phyloP scores from a whole-genome alignment of 2,888 invertebrate species.

The Cantharis flavilabris region DNA sequence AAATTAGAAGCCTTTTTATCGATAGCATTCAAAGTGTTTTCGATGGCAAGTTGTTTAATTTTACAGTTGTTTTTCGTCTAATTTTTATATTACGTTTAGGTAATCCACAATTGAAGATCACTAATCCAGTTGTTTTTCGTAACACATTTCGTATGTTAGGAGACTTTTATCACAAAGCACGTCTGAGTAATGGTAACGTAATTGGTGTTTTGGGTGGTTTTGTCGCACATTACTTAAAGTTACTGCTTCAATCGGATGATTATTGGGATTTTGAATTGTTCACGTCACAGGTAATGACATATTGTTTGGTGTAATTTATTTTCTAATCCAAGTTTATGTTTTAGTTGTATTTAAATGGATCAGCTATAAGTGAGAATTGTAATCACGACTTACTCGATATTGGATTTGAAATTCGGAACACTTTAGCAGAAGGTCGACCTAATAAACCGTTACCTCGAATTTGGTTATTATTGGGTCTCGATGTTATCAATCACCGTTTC shows the following conservation, averaged over 20 bases:
- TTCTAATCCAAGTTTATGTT: conserved; percentile 27
- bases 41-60: conserved; percentile 36
- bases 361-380: conserved; percentile 39
- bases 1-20: conserved; percentile 43
- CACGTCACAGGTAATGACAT: conserved; percentile 49
- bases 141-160: conserved; percentile 53
- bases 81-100: conserved; percentile 8
- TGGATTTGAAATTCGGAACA: conserved; percentile 46
- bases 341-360: conserved; percentile 53
- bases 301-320: neutral
- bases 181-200: conserved; percentile 39
- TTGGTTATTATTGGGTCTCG: conserved; percentile 54
- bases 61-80: neutral
- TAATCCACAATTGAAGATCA: conserved; percentile 30
- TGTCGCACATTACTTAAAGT: conserved; percentile 50
- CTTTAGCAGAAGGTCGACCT: conserved; percentile 47
- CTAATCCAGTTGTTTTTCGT: conserved; percentile 45
- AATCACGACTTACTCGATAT: conserved; percentile 47
- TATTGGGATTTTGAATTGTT: conserved; percentile 53
- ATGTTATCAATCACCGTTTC: conserved; percentile 51
- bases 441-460: conserved; percentile 48
- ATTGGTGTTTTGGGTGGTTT: conserved; percentile 44
- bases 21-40: conserved; percentile 47
- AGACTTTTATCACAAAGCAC: conserved; percentile 49
- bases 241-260: conserved; percentile 51